Evolutionary conservation across 1,140 invertebrate species (phyloP).

Genomic region (Dendrolimus punctatus): DNA sequence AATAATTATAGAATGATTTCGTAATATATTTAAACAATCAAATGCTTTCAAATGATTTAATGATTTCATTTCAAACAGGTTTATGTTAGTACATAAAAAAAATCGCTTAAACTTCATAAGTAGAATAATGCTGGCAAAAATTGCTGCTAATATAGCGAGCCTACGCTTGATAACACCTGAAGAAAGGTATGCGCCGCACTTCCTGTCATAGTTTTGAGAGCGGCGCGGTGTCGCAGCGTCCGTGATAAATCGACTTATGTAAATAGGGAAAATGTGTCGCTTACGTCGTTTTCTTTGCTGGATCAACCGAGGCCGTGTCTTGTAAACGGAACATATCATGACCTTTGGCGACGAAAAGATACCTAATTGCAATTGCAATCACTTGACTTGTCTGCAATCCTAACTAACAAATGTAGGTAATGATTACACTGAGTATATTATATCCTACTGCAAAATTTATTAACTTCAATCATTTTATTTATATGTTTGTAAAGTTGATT

Average conservation of each 20-base stretch:
- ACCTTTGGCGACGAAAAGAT: slow-evolving; percentile 56
- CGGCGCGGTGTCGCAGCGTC: slow-evolving; percentile 23
- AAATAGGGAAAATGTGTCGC: slow-evolving; percentile 18
- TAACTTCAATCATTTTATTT: no score
- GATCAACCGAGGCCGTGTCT: slow-evolving; percentile 35
- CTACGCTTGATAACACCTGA: slow-evolving; percentile 38
- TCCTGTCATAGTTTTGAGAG: slow-evolving; percentile 62
- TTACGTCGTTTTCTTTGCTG: slow-evolving; percentile 32
- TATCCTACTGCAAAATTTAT: no score
- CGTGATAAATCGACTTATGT: slow-evolving; percentile 36
- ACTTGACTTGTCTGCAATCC: slow-evolving; percentile 24
- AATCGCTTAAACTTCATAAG: background rate
- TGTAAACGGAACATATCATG: slow-evolving; percentile 40
- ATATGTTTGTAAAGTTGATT: no score
- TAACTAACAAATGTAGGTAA: slow-evolving; percentile 20
- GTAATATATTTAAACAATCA: no score
- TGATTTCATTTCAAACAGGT: no score
- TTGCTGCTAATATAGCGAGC: slow-evolving; percentile 4
- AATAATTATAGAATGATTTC: no score
- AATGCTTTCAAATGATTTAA: no score
- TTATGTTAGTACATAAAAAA: no score
- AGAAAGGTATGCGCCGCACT: slow-evolving; percentile 52
- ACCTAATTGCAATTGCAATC: slow-evolving; percentile 38
- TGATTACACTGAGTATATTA: background rate
- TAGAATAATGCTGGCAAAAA: background rate